A percentile compares a stretch with the other conserved stretches of the same genome.
These are phyloP conservation scores for Mayetiola destructor DNA, from an alignment of 2,888 invertebrate species.

Conservation along the genomic window DNA sequence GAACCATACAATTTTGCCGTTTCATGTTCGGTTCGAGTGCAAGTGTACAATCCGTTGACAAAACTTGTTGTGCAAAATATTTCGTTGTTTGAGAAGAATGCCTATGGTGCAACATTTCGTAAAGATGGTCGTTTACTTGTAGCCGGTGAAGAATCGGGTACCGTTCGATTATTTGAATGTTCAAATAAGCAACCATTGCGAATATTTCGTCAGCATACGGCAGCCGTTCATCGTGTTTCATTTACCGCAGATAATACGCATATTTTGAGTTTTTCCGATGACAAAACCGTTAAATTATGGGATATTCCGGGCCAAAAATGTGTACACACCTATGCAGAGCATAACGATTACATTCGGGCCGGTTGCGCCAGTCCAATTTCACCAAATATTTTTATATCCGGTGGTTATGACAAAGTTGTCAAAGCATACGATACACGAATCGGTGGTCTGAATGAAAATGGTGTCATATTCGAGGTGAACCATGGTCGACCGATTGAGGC, in stretches of 20 bases:
- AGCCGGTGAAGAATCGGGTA: slow-evolving; percentile 80
- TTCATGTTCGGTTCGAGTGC: slow-evolving; percentile 79
- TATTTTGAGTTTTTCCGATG: slow-evolving; percentile 80
- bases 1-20: slow-evolving; percentile 86
- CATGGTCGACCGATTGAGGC: slow-evolving; percentile 87
- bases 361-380: slow-evolving; percentile 66
- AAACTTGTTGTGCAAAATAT: slow-evolving; percentile 68
- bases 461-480: slow-evolving; percentile 52
- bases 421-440: slow-evolving; percentile 77
- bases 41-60: slow-evolving; percentile 74
- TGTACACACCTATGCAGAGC: slow-evolving; percentile 49
- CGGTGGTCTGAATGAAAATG: slow-evolving; percentile 34
- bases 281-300: slow-evolving; percentile 77
- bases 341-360: slow-evolving; percentile 70
- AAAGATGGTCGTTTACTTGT: slow-evolving; percentile 69
- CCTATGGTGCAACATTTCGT: slow-evolving; percentile 73
- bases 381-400: slow-evolving; percentile 62
- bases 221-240: slow-evolving; percentile 62
- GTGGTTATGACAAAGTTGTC: slow-evolving; percentile 77
- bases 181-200: slow-evolving; percentile 66
- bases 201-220: slow-evolving; percentile 71
- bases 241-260: slow-evolving; percentile 67
- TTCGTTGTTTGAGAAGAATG: slow-evolving; percentile 66
- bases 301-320: slow-evolving; percentile 74
- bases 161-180: slow-evolving; percentile 78